Percentiles rank a stretch among this genome's conserved stretches.
Conservation (phyloP, 2,797 vertebrate species). For the Taenioides sp. region DNA sequence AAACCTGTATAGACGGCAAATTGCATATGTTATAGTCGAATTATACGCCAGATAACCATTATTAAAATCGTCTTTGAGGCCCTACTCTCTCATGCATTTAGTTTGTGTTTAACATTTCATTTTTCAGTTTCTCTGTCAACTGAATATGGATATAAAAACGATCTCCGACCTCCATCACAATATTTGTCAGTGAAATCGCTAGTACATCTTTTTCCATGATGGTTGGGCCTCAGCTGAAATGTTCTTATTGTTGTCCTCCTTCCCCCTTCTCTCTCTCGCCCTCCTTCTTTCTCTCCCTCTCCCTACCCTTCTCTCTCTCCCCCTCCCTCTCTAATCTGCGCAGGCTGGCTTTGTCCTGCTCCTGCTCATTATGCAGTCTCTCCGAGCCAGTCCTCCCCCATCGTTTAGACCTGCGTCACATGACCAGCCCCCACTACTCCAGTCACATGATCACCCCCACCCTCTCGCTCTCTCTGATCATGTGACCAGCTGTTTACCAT, state of each 20-base stretch:
- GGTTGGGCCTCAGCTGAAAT: background rate
- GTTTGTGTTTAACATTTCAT: background rate
- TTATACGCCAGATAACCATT: too few relatives aligned
- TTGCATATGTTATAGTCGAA: too few relatives aligned
- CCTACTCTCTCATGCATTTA: background rate
- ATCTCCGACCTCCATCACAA: too few relatives aligned
- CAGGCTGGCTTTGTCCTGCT: slow-evolving; percentile 70
- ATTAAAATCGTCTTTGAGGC: too few relatives aligned
- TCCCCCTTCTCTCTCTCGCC: background rate
- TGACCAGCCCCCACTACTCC: slow-evolving; percentile 22
- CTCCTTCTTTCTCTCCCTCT: slow-evolving; percentile 7
- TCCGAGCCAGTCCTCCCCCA: slow-evolving; percentile 67
- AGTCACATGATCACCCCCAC: slow-evolving; percentile 3
- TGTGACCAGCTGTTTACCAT: slow-evolving; percentile 69
- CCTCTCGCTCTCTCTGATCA: slow-evolving; percentile 23
- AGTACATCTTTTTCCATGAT: background rate
- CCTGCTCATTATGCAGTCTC: slow-evolving; percentile 61
- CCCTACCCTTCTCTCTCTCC: slow-evolving; percentile 30
- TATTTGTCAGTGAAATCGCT: background rate
- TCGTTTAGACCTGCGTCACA: slow-evolving; percentile 63
- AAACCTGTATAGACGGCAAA: too few relatives aligned
- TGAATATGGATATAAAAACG: too few relatives aligned
- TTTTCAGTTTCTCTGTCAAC: background rate
- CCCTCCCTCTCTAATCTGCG: slow-evolving; percentile 45
- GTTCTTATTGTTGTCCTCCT: background rate